Evolutionary conservation across 2,888 invertebrate species (phyloP), one percentile per base, ranked within the genome.

Genomic region (Papilio gigon): DNA sequence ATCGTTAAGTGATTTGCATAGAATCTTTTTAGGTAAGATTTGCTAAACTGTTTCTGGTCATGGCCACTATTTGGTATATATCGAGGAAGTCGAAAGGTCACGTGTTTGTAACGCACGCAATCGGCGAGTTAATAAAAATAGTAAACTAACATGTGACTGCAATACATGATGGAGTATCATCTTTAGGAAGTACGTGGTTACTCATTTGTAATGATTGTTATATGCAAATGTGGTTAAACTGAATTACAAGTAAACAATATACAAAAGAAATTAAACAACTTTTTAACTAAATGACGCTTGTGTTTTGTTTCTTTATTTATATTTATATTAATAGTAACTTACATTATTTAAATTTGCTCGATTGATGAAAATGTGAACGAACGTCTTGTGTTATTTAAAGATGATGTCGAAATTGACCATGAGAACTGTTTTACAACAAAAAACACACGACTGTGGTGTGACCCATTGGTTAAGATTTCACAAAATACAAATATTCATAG

Each of bases 51-150:
- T 50, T 12, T 27, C 1, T 50, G 53, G 53, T 30, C 53, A 56
- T 30, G 53, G 53, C 4, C 53, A 56, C 30, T 30, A 53, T 30
- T 56, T 30, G 17, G 25, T 53, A 27, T 53, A 25, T 9, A 27
- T 56, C 17, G 27, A 56, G 53, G 53, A 56, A 56, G 17, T 56
- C 17, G 30, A 56, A 56, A 56, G 53, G 53, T 56, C 53, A 30
- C 4, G 8, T 27, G 50, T 44, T 47, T 47, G 50, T 12, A 50
- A 53, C 25, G 30, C 11, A 30, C 53, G 17, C 17, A n/a, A 27
- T 25, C 12, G 5, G 8, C 2, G 9, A 35, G 33, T 35, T 9
- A 56, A 56, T 56, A 30, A 30, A n/a, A 53, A 47, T 47, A 14
- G 44, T 20, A 47, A 53, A 53, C 27, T 25, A 47, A 50, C 3